Evolutionary conservation across 2,113 vertebrate genomes (phyloP), one percentile per base, ranked within the genome.

Genomic region (Microcebus griseorufus): DNA sequence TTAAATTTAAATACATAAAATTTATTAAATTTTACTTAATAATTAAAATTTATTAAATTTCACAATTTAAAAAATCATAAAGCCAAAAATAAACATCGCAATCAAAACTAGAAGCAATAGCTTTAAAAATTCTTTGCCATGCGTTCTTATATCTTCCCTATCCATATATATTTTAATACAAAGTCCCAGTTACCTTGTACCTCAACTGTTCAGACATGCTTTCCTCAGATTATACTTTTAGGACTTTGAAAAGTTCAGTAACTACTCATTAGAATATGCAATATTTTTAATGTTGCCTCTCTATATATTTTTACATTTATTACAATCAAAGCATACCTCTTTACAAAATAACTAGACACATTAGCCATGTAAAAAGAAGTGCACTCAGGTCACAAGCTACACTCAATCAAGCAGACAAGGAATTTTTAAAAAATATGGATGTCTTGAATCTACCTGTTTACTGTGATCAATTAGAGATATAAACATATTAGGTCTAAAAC

Each of bases 401-500:
- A 23, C 20, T 32, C n/a, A 48, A 37, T 79, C 16, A 80, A 32
- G 34, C 27, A 85, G 32, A 48, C 32, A 81, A 39, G 67, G 73
- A 45, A 37, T 62, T 95, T 85, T 73, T 81, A 67, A 83, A 55
- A 55, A 92, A 65, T 27, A 32, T 48, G 55, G 20, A 9, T 39
- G 25, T 91, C 45, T 58, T 69, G n/a, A 91, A 83, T 88, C 69
- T 10, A 73, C 58, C 72, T 87, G 8, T 70, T 93, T 82, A 83
- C 70, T 83, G n/a, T 85, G 27, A 60, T 60, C 17, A 82, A 17
- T 90, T 82, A 70, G 60, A 93, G 45, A 92, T 80, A 80, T 72
- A 89, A 78, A 94, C 42, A 87, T n/a, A 88, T 64, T 84, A 89
- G 80, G 39, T 78, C 45, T 86, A 39, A 95, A 90, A 75, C n/a